Evolutionary conservation across 2,113 vertebrate genomes (phyloP), one percentile per base, ranked within the genome.

Genomic region (Heterocephalus glaber): DNA sequence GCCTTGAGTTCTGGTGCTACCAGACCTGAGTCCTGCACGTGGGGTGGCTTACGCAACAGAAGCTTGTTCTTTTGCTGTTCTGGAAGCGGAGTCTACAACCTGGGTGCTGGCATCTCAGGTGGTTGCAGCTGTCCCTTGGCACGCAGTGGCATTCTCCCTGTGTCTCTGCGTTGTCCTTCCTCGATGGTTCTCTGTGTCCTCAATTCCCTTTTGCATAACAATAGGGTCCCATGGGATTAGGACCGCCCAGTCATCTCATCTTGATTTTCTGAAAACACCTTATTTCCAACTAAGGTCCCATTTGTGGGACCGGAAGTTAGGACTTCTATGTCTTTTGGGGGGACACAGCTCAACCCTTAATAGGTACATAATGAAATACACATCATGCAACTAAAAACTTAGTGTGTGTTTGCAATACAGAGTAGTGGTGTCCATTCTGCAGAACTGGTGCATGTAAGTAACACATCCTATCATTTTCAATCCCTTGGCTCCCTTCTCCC

Each of bases 21-120:
- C 0, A 2, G 61, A 7, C 14, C 24, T 0, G 16, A 16, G 61
- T 28, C 41, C 72, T 20, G 3, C 9, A 9, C 16, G 1, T 49
- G 0, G 17, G 17, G 61, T 0, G 5, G 65, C 77, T 54, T 24
- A 2, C 12, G 30, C 1, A 1, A 4, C 2, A 5, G 65, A 35
- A 0, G 4, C 20, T 13, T 52, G 2, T 30, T 76, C 52, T 19
- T 8, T 35, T 63, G 8, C 28, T 4, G 7, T 19, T 65, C n/a
- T 26, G 38, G 38, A 60, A 33, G 22, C 11, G 2, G 41, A 66
- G 41, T 3, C 30, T 30, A 86, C 11, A n/a, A 38, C 7, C 30
- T 8, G 28, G 41, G 41, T 8, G 65, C 13, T 1, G 52, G 22
- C 52, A 12, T 20, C 65, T n/a, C 4, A 1, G 54, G 68, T 13